Conservation (phyloP, 2,113 vertebrate species). For the Mormyrus iriodes region DNA sequence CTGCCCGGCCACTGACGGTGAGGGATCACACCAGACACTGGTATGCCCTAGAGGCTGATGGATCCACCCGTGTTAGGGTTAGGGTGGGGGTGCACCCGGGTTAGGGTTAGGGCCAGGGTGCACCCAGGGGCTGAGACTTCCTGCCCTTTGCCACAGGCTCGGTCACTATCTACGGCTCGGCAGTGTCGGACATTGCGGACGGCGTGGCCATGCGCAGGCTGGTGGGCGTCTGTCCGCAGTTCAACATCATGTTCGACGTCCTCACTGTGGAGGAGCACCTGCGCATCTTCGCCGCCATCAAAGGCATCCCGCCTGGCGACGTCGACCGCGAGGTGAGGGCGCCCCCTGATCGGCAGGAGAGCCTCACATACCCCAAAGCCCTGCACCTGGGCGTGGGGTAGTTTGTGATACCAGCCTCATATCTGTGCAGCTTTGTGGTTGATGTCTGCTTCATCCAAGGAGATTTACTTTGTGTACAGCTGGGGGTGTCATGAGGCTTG, state of each 20-base stretch:
- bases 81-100: too few relatives aligned
- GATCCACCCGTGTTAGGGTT: not conserved
- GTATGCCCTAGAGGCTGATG: not conserved
- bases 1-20: conserved; percentile 75
- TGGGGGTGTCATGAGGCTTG: not conserved
- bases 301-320: conserved; percentile 77
- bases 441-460: not conserved
- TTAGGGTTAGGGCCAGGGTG: not conserved
- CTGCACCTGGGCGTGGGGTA: not conserved
- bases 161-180: conserved; percentile 83
- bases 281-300: conserved; percentile 84
- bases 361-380: not conserved
- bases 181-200: conserved; percentile 80
- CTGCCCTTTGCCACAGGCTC: conserved; percentile 53
- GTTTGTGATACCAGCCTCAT: not conserved
- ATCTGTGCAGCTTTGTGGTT: not conserved
- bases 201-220: conserved; percentile 81
- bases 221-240: conserved; percentile 88
- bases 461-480: not conserved
- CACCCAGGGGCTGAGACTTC: not conserved
- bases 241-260: conserved; percentile 91
- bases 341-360: too few relatives aligned
- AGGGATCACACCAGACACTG: not conserved
- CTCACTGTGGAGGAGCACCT: conserved; percentile 93
- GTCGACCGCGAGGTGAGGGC: conserved; percentile 73